Conservation (phyloP, 2,797 vertebrate species). For the Tragopan temminckii region DNA sequence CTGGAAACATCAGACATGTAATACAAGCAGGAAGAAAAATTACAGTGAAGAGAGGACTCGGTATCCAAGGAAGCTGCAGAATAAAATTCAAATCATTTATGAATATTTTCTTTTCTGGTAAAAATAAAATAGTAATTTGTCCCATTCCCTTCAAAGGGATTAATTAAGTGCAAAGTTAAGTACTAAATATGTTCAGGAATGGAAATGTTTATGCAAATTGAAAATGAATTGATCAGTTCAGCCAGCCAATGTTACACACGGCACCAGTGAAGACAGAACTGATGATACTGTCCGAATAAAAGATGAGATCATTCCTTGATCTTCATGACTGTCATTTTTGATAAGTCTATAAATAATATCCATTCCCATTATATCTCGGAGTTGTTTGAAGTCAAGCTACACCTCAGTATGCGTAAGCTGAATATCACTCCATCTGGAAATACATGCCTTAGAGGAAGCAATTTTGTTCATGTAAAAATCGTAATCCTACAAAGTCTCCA, state of each 20-base stretch:
- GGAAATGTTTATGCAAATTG: not conserved
- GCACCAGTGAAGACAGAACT: not conserved
- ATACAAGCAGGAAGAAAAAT: not conserved
- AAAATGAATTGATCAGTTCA: constrained; percentile 36
- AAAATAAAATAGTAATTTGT: not conserved
- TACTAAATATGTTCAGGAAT: not conserved
- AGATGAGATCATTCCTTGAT: not conserved
- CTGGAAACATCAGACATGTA: not conserved
- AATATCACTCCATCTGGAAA: constrained; percentile 4
- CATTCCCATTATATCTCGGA: not conserved
- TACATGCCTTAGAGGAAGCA: not conserved
- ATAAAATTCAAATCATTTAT: not conserved
- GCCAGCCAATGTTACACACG: not conserved
- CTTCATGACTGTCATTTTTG: not conserved
- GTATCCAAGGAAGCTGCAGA: not conserved
- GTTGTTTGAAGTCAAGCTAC: constrained; percentile 1
- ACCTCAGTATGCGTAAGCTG: accelerated
- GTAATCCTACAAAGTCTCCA: constrained; percentile 29
- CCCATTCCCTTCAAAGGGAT: not conserved
- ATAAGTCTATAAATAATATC: constrained; percentile 32
- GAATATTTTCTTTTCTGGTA: not conserved
- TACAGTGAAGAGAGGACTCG: not conserved
- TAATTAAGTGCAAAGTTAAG: not conserved
- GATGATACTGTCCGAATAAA: not conserved
- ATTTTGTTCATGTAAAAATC: not conserved